Base-by-base conservation (phyloP, 2,113 vertebrate species). In the Gallinago jamesoni region DNA sequence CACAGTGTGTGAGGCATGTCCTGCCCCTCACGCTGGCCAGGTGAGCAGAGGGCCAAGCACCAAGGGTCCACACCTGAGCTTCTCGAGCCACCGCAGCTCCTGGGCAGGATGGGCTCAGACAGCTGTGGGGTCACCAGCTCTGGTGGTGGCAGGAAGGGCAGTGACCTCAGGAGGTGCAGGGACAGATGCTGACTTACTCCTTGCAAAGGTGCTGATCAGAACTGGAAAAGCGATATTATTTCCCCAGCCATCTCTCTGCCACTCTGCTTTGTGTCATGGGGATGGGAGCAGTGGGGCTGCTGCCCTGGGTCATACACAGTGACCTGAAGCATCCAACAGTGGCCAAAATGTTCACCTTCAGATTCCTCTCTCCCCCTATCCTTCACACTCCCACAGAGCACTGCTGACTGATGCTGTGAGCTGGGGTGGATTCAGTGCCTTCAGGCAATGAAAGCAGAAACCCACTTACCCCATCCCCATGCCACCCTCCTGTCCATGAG, bases 41-140 rank as follows among this genome's bases (percentile, higher is more conserved):
- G 16, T 15, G 52, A 80, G 56, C 28, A n/a, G 28, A 35, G 53
- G 31, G 20, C 25, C 33, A 69, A 13, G 10, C 11, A 45, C 12
- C 43, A 31, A 13, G 3, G 2, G 4, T 59, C 50, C 41, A 20
- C 33, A 33, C 21, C 72, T 43, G 33, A 35, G 21, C 35, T 84
- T 23, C 55, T 69, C 0, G 1, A 62, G 13, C 47, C 1, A 0
- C 25, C 3, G 1, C 56, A 70, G n/a, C 6, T 56, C 25, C 30
- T 4, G 17, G 45, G 28, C 5, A n/a, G 31, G 8, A 15, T 77
- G 41, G 9, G 7, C 41, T 77, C 31, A 37, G 27, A 8, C 6
- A 37, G 13, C 16, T 8, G n/a, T 25, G 13, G 17, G 20, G 14
- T 27, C 10, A 37, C 1, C 41, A 63, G 23, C 33, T 66, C 14